phyloP scores from a whole-genome alignment of 1,140 invertebrate genomes.

The Ruditapes philippinarum region DNA sequence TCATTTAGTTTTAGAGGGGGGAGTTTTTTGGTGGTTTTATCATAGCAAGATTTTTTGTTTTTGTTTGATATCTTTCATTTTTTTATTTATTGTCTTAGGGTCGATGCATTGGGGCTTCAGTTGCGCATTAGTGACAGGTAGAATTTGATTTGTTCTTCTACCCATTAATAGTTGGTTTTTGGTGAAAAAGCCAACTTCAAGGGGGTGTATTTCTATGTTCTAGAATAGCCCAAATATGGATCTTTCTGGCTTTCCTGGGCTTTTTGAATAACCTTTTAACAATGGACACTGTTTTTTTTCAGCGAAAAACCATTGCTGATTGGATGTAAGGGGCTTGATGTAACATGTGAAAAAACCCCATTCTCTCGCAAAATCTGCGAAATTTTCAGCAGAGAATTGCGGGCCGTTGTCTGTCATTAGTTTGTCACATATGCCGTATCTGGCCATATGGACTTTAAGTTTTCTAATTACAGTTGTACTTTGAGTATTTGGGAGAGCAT shows the following conservation, averaged over 20 bases:
- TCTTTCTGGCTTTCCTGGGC: not conserved
- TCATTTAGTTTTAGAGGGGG: not conserved
- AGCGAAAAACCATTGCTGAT: no score
- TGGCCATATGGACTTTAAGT: no score
- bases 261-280: no score
- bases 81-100: not conserved
- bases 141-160: not conserved
- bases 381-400: no score
- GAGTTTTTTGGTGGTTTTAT: not conserved
- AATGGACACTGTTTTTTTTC: no score
- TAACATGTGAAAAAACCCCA: no score
- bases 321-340: no score
- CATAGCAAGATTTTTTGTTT: slow-evolving; percentile 10
- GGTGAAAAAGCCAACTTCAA: not conserved
- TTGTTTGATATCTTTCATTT: not conserved
- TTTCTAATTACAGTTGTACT: no score
- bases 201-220: slow-evolving; percentile 62
- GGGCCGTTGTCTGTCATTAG: no score
- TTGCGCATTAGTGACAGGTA: not conserved
- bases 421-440: no score
- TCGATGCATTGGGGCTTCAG: not conserved
- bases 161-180: slow-evolving; percentile 27
- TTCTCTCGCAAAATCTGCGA: no score
- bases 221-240: slow-evolving; percentile 44
- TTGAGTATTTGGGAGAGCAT: no score